Percentiles rank a stretch among this genome's conserved stretches.
Conservation (phyloP, 35 echinoderm and acorn worm genomes). For the Amphiura filiformis region DNA sequence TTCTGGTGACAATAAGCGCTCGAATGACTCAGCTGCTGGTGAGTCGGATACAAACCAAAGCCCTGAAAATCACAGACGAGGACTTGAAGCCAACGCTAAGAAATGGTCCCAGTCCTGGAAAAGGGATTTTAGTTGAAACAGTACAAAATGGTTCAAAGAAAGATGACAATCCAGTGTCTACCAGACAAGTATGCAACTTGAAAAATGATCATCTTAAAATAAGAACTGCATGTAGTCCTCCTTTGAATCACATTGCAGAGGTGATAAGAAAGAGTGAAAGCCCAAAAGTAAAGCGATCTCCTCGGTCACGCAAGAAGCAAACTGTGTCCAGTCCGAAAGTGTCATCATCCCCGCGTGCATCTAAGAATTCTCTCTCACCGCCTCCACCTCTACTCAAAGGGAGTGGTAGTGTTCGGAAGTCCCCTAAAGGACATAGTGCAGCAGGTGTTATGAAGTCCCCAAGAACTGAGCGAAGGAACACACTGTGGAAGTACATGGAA, state of each 20-base stretch:
- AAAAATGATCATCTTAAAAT: not conserved
- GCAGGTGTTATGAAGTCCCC: not conserved
- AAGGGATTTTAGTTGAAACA: conserved; percentile 1
- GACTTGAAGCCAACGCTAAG: not conserved
- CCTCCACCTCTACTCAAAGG: not conserved
- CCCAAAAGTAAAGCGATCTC: not conserved
- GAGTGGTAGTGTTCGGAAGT: not conserved
- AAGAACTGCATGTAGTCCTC: not conserved
- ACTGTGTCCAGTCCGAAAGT: not conserved
- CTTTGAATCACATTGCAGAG: not conserved
- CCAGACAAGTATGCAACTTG: not conserved
- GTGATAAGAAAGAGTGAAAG: not conserved
- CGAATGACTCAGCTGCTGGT: too few relatives aligned
- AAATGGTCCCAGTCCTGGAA: not conserved
- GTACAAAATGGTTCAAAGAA: not conserved
- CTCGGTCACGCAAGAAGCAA: not conserved
- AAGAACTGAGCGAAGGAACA: conserved; percentile 15
- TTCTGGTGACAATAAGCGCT: not conserved
- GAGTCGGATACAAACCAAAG: not conserved
- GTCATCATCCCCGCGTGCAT: not conserved
- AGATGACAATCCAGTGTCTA: not conserved
- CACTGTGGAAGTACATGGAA: conserved; percentile 55
- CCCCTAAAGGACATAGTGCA: not conserved
- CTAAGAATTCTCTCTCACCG: not conserved
- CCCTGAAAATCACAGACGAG: not conserved